These are phyloP conservation scores for Scomber colias DNA, from an alignment of 2,113 vertebrate species.

Conservation along the genomic window DNA sequence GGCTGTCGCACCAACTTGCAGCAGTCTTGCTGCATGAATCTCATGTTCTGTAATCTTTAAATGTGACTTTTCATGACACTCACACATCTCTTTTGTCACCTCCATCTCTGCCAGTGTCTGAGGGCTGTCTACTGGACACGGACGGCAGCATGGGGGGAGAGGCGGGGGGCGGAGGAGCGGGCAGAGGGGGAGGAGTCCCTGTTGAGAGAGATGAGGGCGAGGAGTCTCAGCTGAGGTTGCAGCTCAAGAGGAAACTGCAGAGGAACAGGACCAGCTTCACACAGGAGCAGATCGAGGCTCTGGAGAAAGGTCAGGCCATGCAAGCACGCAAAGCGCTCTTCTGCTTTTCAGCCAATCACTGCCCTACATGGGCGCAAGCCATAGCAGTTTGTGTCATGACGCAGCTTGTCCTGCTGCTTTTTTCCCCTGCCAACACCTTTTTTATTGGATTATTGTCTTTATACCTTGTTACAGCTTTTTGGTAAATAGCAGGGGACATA, in stretches of 20 bases:
- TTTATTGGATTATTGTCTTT: conserved; percentile 33
- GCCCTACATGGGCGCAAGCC: conserved; percentile 22
- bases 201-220: conserved; percentile 84
- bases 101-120: conserved; percentile 72
- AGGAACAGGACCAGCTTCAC: conserved; percentile 91
- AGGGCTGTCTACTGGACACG: conserved; percentile 85
- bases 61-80: conserved; percentile 1
- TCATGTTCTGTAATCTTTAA: neutral
- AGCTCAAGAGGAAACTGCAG: conserved; percentile 91
- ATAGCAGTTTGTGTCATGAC: conserved; percentile 49
- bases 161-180: conserved; percentile 65
- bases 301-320: conserved; percentile 88
- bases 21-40: neutral
- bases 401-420: conserved; percentile 49
- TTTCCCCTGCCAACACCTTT: conserved; percentile 47
- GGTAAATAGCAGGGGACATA: neutral
- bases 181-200: conserved; percentile 75
- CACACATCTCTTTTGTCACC: conserved; percentile 49
- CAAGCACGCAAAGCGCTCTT: conserved; percentile 52
- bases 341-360: conserved; percentile 50
- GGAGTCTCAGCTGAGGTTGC: conserved; percentile 89
- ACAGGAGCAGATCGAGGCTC: conserved; percentile 90
- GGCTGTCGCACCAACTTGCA: conserved; percentile 6
- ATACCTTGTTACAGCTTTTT: conserved; percentile 33
- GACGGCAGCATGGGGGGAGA: conserved; percentile 82